Evolutionary conservation across 2,797 vertebrate species (phyloP).

Genomic region (Coregonus sp.): DNA sequence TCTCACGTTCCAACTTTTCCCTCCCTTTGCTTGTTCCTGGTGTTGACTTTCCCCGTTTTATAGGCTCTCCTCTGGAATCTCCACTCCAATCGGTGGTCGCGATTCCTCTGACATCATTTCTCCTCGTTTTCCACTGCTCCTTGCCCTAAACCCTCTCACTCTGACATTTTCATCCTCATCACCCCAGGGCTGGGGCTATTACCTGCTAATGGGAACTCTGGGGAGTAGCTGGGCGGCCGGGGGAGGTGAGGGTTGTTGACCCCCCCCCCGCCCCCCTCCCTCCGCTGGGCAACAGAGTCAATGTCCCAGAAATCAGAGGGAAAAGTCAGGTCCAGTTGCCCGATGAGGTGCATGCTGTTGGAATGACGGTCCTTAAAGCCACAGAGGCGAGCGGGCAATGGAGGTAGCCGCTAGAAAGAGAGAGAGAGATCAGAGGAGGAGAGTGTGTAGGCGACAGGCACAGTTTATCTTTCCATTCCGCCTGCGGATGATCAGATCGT

Average conservation of each 20-base stretch:
- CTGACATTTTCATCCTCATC: constrained; percentile 59
- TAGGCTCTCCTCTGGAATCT: constrained; percentile 83
- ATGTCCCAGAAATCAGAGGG: constrained; percentile 20
- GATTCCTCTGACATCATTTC: constrained; percentile 89
- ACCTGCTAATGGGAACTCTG: constrained; percentile 62
- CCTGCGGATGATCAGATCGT: constrained; percentile 6
- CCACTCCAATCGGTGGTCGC: constrained; percentile 83
- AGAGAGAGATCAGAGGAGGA: background rate
- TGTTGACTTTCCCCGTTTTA: constrained; percentile 83
- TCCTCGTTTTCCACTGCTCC: constrained; percentile 83
- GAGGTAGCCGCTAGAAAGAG: no score
- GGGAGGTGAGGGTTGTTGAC: constrained; percentile 14
- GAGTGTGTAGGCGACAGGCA: background rate
- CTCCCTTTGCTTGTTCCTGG: constrained; percentile 63
- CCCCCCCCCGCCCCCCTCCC: background rate
- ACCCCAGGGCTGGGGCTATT: constrained; percentile 63
- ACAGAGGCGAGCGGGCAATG: no score
- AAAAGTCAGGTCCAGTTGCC: constrained; percentile 23
- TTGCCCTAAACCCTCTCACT: constrained; percentile 68
- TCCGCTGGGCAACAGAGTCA: constrained; percentile 13
- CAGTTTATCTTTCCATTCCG: constrained; percentile 9
- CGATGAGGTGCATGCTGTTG: background rate
- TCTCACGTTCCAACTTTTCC: constrained; percentile 51
- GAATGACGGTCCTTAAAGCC: no score
- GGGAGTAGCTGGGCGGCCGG: constrained; percentile 38